Conservation (phyloP, 2,888 invertebrate genomes). For the Pseudolycoriella hygida region DNA sequence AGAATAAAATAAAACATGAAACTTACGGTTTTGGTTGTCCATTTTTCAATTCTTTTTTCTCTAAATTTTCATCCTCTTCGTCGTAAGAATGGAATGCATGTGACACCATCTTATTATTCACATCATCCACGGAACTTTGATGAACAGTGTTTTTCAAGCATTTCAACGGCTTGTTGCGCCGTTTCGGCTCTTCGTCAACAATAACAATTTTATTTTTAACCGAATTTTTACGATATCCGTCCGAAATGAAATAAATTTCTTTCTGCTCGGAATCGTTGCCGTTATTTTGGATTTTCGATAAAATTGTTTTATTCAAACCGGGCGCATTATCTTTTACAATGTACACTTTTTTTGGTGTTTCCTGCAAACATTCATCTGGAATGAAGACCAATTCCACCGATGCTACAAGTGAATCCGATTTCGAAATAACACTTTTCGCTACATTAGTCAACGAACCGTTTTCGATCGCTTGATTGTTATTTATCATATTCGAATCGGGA, state of each 20-base stretch:
- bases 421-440: not conserved
- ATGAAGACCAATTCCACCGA: slow-evolving; percentile 15
- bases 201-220: not conserved
- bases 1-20: not conserved
- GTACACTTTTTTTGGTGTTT: slow-evolving; percentile 7
- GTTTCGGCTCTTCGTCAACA: not conserved
- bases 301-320: not conserved
- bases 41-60: slow-evolving; percentile 9
- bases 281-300: not conserved
- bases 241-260: not conserved
- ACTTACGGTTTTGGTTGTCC: too few relatives aligned
- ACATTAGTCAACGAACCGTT: not conserved
- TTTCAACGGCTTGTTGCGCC: not conserved
- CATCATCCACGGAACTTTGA: slow-evolving; percentile 12
- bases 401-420: slow-evolving; percentile 8
- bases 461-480: not conserved
- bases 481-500: not conserved
- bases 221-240: slow-evolving; percentile 1
- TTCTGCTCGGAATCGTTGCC: not conserved
- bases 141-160: not conserved
- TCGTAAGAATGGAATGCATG: slow-evolving; percentile 13
- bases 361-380: slow-evolving; percentile 14
- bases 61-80: slow-evolving; percentile 12
- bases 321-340: not conserved
- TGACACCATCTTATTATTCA: slow-evolving; percentile 12